A percentile compares a stretch with the other conserved stretches of the same genome.
Evolutionary conservation across 2,797 vertebrate genomes (phyloP).

Genomic region (Loris lydekkerianus): DNA sequence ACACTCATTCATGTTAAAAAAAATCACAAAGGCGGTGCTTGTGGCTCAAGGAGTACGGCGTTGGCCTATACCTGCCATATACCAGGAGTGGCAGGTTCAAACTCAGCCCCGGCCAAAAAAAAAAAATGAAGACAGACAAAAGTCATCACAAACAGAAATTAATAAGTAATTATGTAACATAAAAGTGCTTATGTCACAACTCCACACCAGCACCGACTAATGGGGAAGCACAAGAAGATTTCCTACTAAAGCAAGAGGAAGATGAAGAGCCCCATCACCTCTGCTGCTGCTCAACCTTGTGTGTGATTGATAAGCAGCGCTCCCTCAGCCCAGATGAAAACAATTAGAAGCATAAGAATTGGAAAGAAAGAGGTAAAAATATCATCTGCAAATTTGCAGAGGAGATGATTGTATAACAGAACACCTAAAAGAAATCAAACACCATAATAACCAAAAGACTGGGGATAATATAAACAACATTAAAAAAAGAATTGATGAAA

Average conservation of each 20-base stretch:
- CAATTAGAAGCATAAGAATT: neutral
- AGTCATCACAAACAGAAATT: neutral
- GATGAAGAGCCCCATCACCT: neutral
- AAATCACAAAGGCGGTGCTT: too few species aligned
- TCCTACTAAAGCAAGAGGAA: neutral
- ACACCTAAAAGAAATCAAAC: conserved; percentile 17
- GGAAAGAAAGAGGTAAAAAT: conserved; percentile 22
- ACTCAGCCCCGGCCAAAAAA: too few species aligned
- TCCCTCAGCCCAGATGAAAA: neutral
- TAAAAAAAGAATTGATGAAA: neutral
- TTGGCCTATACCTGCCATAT: too few species aligned
- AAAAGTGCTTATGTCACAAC: neutral
- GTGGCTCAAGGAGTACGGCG: too few species aligned
- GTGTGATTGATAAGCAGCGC: neutral
- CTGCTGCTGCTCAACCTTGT: neutral
- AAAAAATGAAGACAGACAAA: too few species aligned
- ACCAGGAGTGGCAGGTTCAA: too few species aligned
- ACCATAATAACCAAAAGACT: neutral
- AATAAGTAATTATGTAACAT: conserved; percentile 23
- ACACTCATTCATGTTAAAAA: neutral
- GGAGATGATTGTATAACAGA: conserved; percentile 11
- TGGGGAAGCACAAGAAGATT: neutral
- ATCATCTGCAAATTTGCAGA: neutral
- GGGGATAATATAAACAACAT: neutral
- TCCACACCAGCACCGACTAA: neutral